phyloP scores from a whole-genome alignment of 2,797 vertebrate species.

The Chaetophractus vellerosus region DNA sequence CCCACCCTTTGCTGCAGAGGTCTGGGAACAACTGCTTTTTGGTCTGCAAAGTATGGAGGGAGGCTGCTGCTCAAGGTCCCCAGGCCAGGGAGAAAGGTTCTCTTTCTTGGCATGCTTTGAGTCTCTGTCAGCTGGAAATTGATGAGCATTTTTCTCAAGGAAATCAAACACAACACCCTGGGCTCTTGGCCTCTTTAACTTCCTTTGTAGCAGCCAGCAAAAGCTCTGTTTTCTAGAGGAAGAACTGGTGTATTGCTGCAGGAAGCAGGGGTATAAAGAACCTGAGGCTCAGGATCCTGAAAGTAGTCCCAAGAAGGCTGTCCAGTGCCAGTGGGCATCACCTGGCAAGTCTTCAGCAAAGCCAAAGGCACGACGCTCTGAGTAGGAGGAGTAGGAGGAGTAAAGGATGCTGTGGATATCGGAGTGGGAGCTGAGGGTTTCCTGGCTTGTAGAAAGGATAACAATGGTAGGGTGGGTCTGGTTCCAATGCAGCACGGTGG shows the following conservation, averaged over 20 bases:
- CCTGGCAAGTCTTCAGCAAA: constrained; percentile 92
- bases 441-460: constrained; percentile 96
- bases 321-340: constrained; percentile 93
- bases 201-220: constrained; percentile 67
- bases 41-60: not conserved
- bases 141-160: constrained; percentile 79
- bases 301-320: constrained; percentile 89
- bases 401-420: constrained; percentile 93
- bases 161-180: constrained; percentile 94
- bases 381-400: constrained; percentile 97
- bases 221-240: constrained; percentile 54
- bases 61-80: not conserved
- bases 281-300: constrained; percentile 90
- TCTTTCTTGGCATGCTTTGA: constrained; percentile 28
- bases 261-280: constrained; percentile 89
- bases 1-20: not conserved
- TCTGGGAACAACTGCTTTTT: constrained; percentile 59
- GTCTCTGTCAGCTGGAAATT: not conserved
- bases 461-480: constrained; percentile 93
- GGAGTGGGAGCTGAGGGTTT: constrained; percentile 91
- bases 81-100: not conserved
- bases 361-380: constrained; percentile 94
- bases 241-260: constrained; percentile 87
- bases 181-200: constrained; percentile 75
- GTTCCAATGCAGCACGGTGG: constrained; percentile 93